Percentiles rank a stretch among this genome's conserved stretches.
Evolutionary conservation across 2,113 vertebrate genomes (phyloP).

Genomic region (Apistogramma diplotaenia): DNA sequence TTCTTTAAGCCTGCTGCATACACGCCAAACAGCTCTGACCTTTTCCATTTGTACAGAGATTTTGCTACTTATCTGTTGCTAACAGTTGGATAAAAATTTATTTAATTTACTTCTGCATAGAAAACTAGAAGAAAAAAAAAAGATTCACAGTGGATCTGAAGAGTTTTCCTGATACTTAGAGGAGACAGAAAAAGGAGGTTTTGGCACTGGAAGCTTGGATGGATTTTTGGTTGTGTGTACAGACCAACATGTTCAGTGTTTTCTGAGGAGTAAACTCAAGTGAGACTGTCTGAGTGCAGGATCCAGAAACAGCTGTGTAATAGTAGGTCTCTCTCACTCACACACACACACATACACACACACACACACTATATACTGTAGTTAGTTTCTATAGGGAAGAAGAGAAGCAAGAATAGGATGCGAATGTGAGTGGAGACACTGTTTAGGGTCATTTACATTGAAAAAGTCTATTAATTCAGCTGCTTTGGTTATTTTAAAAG

Average conservation of each 20-base stretch:
- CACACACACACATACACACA: too few species aligned
- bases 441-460: not conserved
- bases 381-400: not conserved
- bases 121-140: not conserved
- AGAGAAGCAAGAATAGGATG: not conserved
- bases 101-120: not conserved
- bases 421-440: not conserved
- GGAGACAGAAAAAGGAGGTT: not conserved
- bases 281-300: not conserved
- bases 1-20: not conserved
- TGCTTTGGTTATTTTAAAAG: not conserved
- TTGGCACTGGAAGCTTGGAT: not conserved
- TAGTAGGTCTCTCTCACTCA: constrained; percentile 16
- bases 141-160: not conserved
- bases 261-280: not conserved
- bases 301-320: constrained; percentile 35
- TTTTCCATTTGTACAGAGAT: not conserved
- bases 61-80: not conserved
- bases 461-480: not conserved
- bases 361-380: too few species aligned
- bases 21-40: not conserved
- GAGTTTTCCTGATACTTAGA: not conserved
- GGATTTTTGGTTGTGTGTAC: not conserved
- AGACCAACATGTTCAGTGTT: not conserved
- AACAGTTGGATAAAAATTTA: not conserved